phyloP scores from a whole-genome alignment of 2,888 invertebrate species.

The Mechanitis mazaeus region DNA sequence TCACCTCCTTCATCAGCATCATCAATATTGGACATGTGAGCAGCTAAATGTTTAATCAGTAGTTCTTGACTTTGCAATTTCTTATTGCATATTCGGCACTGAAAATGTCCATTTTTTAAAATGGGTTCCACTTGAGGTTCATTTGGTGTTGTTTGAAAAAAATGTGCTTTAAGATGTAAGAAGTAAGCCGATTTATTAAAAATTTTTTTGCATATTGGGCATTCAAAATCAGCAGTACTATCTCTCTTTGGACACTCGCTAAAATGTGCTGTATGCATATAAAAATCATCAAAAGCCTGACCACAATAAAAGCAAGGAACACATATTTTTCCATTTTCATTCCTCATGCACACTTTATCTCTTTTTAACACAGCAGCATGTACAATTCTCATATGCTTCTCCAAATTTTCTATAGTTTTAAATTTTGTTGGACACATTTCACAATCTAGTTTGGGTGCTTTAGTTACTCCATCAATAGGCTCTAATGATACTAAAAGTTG shows the following conservation, averaged over 20 bases:
- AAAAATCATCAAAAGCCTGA: slow-evolving; percentile 51
- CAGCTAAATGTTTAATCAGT: slow-evolving; percentile 61
- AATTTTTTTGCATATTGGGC: slow-evolving; percentile 53
- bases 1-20: slow-evolving; percentile 42
- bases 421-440: slow-evolving; percentile 57
- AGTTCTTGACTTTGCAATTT: slow-evolving; percentile 52
- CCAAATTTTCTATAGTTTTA: slow-evolving; percentile 54
- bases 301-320: slow-evolving; percentile 61
- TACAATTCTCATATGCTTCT: slow-evolving; percentile 59
- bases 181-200: slow-evolving; percentile 47
- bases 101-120: slow-evolving; percentile 28
- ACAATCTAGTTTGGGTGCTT: slow-evolving; percentile 43
- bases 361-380: slow-evolving; percentile 53
- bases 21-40: slow-evolving; percentile 60
- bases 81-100: slow-evolving; percentile 62
- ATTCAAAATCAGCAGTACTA: slow-evolving; percentile 40
- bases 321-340: slow-evolving; percentile 32
- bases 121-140: slow-evolving; percentile 12
- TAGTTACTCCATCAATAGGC: slow-evolving; percentile 48
- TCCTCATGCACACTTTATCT: slow-evolving; percentile 20
- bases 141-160: slow-evolving; percentile 35
- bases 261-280: slow-evolving; percentile 52
- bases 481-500: slow-evolving; percentile 56
- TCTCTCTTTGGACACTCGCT: slow-evolving; percentile 46
- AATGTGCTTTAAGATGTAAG: slow-evolving; percentile 55